These are phyloP conservation scores for Epinephelus malabaricus DNA, from an alignment of 2,797 vertebrate genomes.

Conservation along the genomic window DNA sequence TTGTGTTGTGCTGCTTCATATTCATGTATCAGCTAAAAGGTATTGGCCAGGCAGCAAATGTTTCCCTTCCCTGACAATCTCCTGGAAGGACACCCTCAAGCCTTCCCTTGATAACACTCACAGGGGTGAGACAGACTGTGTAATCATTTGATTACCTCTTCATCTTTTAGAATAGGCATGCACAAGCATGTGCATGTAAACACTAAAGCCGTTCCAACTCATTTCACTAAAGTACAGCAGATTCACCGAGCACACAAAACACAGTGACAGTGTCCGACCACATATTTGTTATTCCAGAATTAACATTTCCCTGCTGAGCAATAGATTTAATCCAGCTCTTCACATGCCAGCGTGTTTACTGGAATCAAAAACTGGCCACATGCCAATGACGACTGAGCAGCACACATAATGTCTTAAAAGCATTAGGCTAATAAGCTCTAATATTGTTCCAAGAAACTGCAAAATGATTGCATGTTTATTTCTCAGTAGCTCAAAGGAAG, in stretches of 20 bases:
- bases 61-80: conserved; percentile 33
- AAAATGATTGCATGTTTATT: conserved; percentile 18
- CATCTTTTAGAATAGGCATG: conserved; percentile 37
- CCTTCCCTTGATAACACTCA: conserved; percentile 40
- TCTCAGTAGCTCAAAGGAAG: conserved; percentile 14
- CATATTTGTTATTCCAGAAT: conserved; percentile 48
- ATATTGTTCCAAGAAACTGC: conserved; percentile 46
- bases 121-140: conserved; percentile 36
- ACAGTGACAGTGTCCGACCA: conserved; percentile 19
- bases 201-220: conserved; percentile 27
- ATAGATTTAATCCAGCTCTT: conserved; percentile 37
- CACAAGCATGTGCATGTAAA: conserved; percentile 41
- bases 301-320: conserved; percentile 31
- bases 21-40: conserved; percentile 26
- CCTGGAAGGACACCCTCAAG: conserved; percentile 48
- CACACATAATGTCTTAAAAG: conserved; percentile 41
- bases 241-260: conserved; percentile 3
- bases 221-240: conserved; percentile 20
- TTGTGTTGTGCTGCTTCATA: conserved; percentile 29
- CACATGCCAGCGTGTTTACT: conserved; percentile 38
- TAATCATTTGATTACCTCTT: conserved; percentile 61
- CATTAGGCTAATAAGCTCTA: conserved; percentile 22
- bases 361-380: conserved; percentile 17
- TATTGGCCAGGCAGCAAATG: conserved; percentile 37
- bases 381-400: conserved; percentile 31